Base-by-base conservation (phyloP, 2,113 vertebrate genomes). In the Sceloporus tristichus region DNA sequence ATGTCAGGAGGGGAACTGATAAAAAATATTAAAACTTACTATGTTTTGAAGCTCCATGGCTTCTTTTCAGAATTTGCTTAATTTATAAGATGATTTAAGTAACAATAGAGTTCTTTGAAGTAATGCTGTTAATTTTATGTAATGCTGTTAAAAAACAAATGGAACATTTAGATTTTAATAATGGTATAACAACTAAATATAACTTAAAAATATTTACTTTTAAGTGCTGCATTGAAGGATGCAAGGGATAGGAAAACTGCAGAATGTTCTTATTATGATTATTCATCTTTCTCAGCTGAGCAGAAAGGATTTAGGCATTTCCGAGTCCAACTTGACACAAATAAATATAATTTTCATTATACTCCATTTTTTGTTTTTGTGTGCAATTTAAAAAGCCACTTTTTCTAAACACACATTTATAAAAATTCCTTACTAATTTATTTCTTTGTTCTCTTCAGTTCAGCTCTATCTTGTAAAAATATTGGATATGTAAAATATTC, bases 21-120 rank as follows among this genome's bases (percentile, higher is more conserved):
- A 9, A 2, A 40, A 0, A 8, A 34, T 87, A 87, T 0, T 4
- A 56, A 82, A 90, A 71, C 81, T 40, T 29, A 7, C 1, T 59
- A 56, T n/a, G 1, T 92, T 79, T 88, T 86, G 42, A 19, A 78
- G 84, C 1, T 8, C 76, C 74, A 68, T 80, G 29, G 48, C 23
- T 91, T 77, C 79, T 91, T 91, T 74, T 59, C 59, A 84, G 66
- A 86, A 89, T 84, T 86, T 85, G 21, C 42, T 89, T 88, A 84
- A 90, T 83, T 90, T 62, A 73, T 91, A 0, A 89, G 90, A 27
- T 1, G 85, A 66, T 79, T 87, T 86, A 23, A 2, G 19, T 38
- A 79, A 13, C 91, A 94, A 90, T 89, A 91, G 79, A 86, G 90
- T 95, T 95, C 42, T 88, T 92, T 91, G 87, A 38, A 86, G 70